Evolutionary conservation across 1,140 invertebrate genomes (phyloP).

Genomic region (Drosophila malerkotliana): DNA sequence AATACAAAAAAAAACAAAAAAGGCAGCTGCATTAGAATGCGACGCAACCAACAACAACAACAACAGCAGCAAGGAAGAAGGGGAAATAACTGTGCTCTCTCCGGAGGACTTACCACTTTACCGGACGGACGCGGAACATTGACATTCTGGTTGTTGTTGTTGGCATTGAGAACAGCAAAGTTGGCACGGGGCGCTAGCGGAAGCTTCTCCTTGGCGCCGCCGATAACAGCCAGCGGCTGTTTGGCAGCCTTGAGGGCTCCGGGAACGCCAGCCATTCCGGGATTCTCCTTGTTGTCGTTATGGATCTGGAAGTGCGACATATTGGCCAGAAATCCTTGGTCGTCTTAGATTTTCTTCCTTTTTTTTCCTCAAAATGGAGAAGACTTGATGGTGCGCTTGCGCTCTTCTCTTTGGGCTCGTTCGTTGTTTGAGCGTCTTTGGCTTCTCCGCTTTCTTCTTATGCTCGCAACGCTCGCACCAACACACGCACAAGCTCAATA

Average conservation of each 20-base stretch:
- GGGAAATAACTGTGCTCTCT: slow-evolving; percentile 16
- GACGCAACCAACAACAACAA: slow-evolving; percentile 11
- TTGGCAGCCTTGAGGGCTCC: slow-evolving; percentile 36
- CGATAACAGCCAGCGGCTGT: slow-evolving; percentile 63
- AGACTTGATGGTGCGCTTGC: neutral
- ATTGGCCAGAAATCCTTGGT: slow-evolving; percentile 13
- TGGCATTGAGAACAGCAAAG: slow-evolving; percentile 84
- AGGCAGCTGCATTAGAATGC: slow-evolving; percentile 74
- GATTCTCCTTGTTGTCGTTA: slow-evolving; percentile 86
- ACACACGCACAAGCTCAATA: slow-evolving; percentile 31
- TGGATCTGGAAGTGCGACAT: slow-evolving; percentile 86
- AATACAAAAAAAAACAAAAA: slow-evolving; percentile 24
- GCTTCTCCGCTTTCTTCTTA: slow-evolving; percentile 49
- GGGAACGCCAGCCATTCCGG: slow-evolving; percentile 48
- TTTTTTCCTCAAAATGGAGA: slow-evolving; percentile 56
- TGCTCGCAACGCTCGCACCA: slow-evolving; percentile 50
- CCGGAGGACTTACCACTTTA: slow-evolving; percentile 67
- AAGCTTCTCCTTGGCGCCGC: slow-evolving; percentile 38
- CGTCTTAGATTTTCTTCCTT: neutral
- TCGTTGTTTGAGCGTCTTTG: slow-evolving; percentile 46
- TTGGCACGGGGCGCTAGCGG: slow-evolving; percentile 69
- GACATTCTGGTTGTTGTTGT: slow-evolving; percentile 77
- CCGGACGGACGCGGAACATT: slow-evolving; percentile 69
- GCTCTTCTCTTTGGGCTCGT: slow-evolving; percentile 50
- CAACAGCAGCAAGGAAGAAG: slow-evolving; percentile 20